Percentiles rank a stretch among this genome's conserved stretches.
phyloP scores from a whole-genome alignment of 2,888 invertebrate genomes.

The Andrena flavipes region DNA sequence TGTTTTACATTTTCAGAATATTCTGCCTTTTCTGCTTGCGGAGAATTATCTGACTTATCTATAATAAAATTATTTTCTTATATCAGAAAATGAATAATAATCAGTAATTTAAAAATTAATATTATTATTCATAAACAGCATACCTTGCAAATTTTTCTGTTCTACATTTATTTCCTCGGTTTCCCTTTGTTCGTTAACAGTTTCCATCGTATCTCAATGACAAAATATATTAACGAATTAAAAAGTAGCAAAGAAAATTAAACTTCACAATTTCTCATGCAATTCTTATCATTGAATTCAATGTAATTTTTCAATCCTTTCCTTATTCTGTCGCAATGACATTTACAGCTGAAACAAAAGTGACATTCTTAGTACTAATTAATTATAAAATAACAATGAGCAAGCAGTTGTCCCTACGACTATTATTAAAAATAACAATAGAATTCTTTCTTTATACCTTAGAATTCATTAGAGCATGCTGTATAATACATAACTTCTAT shows the following conservation, averaged over 20 bases:
- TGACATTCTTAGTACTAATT: background rate
- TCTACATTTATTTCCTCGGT: background rate
- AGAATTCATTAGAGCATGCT: too few species aligned
- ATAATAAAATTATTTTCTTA: conserved; percentile 5
- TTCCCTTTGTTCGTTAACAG: background rate
- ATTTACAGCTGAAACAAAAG: conserved; percentile 33
- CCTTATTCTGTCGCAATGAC: background rate
- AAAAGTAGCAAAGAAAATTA: conserved; percentile 1
- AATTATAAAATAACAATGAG: too few species aligned
- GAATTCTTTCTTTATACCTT: background rate
- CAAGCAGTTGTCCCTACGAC: background rate
- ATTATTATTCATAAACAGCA: background rate
- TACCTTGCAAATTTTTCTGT: conserved; percentile 39
- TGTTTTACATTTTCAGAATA: conserved; percentile 5
- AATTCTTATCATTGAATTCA: background rate
- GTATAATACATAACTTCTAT: too few species aligned
- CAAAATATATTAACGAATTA: background rate
- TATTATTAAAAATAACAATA: background rate
- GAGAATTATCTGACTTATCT: background rate
- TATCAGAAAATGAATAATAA: background rate
- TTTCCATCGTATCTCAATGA: conserved; percentile 38
- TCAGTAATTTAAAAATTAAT: background rate
- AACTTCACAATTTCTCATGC: background rate
- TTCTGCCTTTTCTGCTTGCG: background rate
- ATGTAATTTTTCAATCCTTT: background rate